Base-by-base conservation (phyloP, 1,140 invertebrate species). In the Bombyx mori region DNA sequence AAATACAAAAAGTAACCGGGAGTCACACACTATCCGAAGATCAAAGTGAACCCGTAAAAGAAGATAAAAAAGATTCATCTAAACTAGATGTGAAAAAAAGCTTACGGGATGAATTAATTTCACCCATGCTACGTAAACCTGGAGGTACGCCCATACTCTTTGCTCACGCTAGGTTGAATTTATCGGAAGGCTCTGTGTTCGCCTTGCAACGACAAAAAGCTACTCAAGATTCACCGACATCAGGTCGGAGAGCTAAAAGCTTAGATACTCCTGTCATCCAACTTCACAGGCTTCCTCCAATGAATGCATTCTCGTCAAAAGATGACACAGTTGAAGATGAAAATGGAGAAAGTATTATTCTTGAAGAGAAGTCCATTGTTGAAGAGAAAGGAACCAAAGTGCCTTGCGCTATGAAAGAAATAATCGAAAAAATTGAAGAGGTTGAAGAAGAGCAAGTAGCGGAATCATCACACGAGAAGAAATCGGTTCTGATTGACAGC, bases 261-360 rank as follows among this genome's bases (percentile, higher is more conserved):
- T 87, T 96, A 62, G 95, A 96, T 74, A 93, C 94, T 12, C 93
- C 94, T 8, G 92, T 96, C 49, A 94, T 95, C 70, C 92, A 94
- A 12, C 75, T 96, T 22, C 92, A 94, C 79, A 89, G 91, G 68
- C 81, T 95, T 56, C 94, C 94, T 35, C 92, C 93, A n/a, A 91
- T 93, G 70, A 95, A 95, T 81, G 93, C 94, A 0, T 95, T 96
- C 84, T 95, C 94, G 0, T 95, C 94, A 57, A 95, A 95, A 81
- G 95, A 96, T 81, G 94, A 96, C 74, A 96, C 94, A 0, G 91
- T 96, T 1, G 93, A 91, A 57, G 90, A 90, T 65, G 89, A 89
- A 45, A 92, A 93, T 62, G 90, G 93, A 73, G 89, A 91, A 72
- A 91, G 92, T 12, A 89, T 91, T 58, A 89, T 91, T 57, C 88